Conservation (phyloP, 2,888 invertebrate species). For the Callyntrura guangdongensis region DNA sequence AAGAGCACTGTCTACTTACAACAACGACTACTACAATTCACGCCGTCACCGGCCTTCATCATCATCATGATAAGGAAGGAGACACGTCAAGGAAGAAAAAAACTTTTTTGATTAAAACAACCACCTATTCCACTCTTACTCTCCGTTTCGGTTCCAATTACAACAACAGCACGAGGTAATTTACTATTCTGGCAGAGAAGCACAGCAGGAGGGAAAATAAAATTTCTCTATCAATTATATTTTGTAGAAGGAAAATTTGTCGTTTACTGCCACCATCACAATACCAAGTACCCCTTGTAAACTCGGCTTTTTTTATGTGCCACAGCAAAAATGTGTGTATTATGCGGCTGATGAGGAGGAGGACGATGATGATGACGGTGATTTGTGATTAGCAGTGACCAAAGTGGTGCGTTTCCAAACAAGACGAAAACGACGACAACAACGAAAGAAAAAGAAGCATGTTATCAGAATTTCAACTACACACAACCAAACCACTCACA, state of each 20-base stretch:
- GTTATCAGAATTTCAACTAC: neutral
- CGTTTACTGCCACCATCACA: neutral
- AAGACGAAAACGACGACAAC: neutral
- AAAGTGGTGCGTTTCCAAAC: too few species aligned
- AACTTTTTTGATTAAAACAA: neutral
- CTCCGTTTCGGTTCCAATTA: neutral
- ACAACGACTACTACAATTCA: neutral
- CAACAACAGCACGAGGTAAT: slow-evolving; percentile 14
- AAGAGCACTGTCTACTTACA: neutral
- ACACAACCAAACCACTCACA: neutral
- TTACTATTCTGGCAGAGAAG: neutral
- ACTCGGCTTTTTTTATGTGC: neutral
- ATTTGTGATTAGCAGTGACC: slow-evolving; percentile 57
- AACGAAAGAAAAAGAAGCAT: neutral
- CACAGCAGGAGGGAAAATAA: slow-evolving; percentile 59
- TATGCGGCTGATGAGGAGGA: neutral
- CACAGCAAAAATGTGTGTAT: too few species aligned
- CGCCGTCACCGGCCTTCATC: too few species aligned
- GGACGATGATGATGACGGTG: slow-evolving; percentile 52
- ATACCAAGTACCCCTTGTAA: slow-evolving; percentile 9
- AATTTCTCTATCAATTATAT: neutral
- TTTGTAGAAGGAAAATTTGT: slow-evolving; percentile 16
- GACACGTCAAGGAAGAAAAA: slow-evolving; percentile 4
- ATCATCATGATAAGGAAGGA: neutral
- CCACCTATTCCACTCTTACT: neutral